A percentile compares a stretch with the other conserved stretches of the same genome.
phyloP scores from a whole-genome alignment of 2,888 invertebrate species.

The Euzophera pinguis region DNA sequence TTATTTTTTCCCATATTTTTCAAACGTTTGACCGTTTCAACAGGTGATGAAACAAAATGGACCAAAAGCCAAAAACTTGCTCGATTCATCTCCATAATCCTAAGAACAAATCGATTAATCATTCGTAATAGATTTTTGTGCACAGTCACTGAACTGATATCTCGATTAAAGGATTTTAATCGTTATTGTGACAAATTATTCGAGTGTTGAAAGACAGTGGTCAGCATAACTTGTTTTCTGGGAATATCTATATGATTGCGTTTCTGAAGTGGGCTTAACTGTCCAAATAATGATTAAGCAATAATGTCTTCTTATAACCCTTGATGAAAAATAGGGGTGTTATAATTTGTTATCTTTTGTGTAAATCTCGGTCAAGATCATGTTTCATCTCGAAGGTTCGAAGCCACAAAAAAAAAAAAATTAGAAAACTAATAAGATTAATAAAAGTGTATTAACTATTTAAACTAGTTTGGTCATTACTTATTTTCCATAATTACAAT shows the following conservation, averaged over 20 bases:
- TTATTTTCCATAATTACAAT: no score
- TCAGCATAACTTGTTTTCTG: neutral
- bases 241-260: neutral
- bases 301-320: neutral
- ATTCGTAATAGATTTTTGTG: slow-evolving; percentile 11
- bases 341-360: no score
- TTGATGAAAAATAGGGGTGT: no score
- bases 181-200: slow-evolving; percentile 9
- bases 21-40: neutral
- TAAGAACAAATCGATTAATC: slow-evolving; percentile 3
- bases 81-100: slow-evolving; percentile 5
- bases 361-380: no score
- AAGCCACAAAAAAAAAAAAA: no score
- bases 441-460: no score
- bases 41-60: neutral
- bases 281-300: neutral
- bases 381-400: no score
- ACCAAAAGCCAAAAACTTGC: neutral
- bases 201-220: neutral
- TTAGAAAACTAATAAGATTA: no score
- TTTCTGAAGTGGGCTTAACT: neutral
- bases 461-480: no score
- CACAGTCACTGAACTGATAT: slow-evolving; percentile 6
- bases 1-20: neutral
- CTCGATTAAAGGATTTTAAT: slow-evolving; percentile 6